Base-by-base conservation (phyloP, 2,888 invertebrate species). In the Lamellibrachia satsuma region DNA sequence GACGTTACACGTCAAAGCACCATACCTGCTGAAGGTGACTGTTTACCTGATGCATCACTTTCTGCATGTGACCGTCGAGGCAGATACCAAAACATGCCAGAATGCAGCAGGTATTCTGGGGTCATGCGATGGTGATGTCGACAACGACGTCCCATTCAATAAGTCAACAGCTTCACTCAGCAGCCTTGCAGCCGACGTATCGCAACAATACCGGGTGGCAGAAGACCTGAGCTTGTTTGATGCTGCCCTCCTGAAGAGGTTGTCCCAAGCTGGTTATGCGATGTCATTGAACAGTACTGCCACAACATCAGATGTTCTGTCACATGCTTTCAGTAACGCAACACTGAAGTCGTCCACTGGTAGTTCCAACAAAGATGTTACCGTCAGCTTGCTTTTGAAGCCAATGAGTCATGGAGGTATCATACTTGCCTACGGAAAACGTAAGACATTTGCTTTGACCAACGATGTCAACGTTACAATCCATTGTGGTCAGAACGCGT, bases 341-440 rank as follows among this genome's bases (percentile, higher is more conserved):
- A 94, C 75, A 15, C n/a, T 22, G 75, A 75, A 15, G 22, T 22
- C 75, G 22, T 75, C 75, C 75, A 52, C 75, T 8, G 52, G n/a
- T 75, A 52, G 52, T 75, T 27, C 51, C 39, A 75, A 94, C 75
- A 94, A 75, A 22, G 75, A 75, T 75, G 75, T 95, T 91, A 94
- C 95, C 92, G 52, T 95, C 27, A 95, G 94, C 39, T 90, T 95
- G 8, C 94, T 95, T 92, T 94, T 95, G 92, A 95, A 95, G 92
- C 95, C 95, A 51, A 52, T 57, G 27, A 91, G 60, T 8, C 92
- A 93, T 90, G 94, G 94, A 52, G 95, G 95, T 3, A 94, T 94
- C 22, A 92, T 95, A 9, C 75, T 95, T 11, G 94, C 95, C 15
- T 95, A 94, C 93, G 94, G 94, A n/a, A 94, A 93, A 92, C 93